Base-by-base conservation (phyloP, 2,797 vertebrate species). In the Tarsius wallacei region DNA sequence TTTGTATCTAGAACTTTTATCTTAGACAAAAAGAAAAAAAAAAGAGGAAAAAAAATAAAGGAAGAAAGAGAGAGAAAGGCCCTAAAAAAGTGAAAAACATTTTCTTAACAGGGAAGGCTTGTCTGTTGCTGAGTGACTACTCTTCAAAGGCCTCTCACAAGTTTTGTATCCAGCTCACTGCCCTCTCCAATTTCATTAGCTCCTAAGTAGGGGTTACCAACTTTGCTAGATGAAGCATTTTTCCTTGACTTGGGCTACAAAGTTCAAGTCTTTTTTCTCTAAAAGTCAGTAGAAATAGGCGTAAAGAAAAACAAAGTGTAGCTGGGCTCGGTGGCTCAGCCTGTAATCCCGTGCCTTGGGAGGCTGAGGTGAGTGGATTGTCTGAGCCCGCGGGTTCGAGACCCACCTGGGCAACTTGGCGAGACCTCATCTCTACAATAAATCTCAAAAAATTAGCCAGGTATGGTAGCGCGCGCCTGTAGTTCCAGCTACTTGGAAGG, bases 1-100 rank as follows among this genome's bases (percentile, higher is more conserved):
- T 76, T 76, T 53, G 22, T 92, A 57, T 68, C 51, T 77, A 31
- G 57, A 93, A 84, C 61, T 84, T 93, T 74, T 59, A 47, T 74
- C 49, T 70, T 70, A 81, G 66, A 36, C 49, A 33, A 66, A 83
- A 81, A 73, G 24, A 26, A 11, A 84, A 31, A 31, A 53, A 31
- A 31, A 53, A 47, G 49, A 19, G 0, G 28, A 66, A 14, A 42
- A 47, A 14, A 36, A 42, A 78, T 78, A 22, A 28, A 24, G 28
- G n/a, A n/a, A 61, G 11, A 49, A 42, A 3, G 36, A 55, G 22
- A 61, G 42, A 53, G 31, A 78, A 42, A 57, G 49, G 31, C 17
- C 11, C 13, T 16, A 57, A 66, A 26, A 53, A 28, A 61, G 42
- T 84, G 31, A 59, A 66, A 85, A 33, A 21, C 5, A 7, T 68